Percentiles rank a stretch among this genome's conserved stretches.
phyloP scores from a whole-genome alignment of 2,888 invertebrate species.

The Dysmachus trigonus region DNA sequence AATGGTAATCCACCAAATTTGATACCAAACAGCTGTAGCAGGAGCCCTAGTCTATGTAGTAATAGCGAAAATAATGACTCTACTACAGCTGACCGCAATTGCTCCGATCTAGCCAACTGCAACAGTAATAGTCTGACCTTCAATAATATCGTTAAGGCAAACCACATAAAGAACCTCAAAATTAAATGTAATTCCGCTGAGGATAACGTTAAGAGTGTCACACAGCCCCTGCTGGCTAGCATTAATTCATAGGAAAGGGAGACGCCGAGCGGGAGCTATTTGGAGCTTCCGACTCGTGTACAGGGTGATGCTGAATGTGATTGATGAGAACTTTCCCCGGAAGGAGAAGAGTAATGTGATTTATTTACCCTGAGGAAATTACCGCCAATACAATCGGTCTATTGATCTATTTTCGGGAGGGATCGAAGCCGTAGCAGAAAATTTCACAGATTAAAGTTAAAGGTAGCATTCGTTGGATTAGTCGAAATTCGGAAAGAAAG shows the following conservation, averaged over 20 bases:
- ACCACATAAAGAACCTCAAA: conserved; percentile 60
- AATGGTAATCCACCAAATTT: conserved; percentile 48
- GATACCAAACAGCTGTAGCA: conserved; percentile 46
- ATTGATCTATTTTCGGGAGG: neutral
- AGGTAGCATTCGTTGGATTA: neutral
- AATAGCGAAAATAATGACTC: conserved; percentile 18
- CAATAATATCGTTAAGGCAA: conserved; percentile 57
- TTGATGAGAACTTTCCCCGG: neutral
- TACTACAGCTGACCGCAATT: neutral
- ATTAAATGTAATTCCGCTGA: conserved; percentile 54
- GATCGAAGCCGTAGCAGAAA: neutral
- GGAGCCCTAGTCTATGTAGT: conserved; percentile 39
- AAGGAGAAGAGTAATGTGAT: neutral
- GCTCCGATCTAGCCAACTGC: conserved; percentile 50
- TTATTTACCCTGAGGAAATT: neutral
- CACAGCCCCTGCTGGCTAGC: conserved; percentile 60
- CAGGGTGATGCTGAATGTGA: neutral
- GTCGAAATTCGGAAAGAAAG: no score
- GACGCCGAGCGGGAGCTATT: neutral
- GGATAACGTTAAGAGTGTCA: conserved; percentile 53
- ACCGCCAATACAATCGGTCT: neutral
- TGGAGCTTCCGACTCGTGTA: neutral
- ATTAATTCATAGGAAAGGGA: conserved; percentile 47
- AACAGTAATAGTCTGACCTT: conserved; percentile 52
- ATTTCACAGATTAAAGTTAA: neutral